A percentile compares a stretch with the other conserved stretches of the same genome.
These are phyloP conservation scores for Micropoecilia bifurca DNA, from an alignment of 2,797 vertebrate species.

Conservation along the genomic window DNA sequence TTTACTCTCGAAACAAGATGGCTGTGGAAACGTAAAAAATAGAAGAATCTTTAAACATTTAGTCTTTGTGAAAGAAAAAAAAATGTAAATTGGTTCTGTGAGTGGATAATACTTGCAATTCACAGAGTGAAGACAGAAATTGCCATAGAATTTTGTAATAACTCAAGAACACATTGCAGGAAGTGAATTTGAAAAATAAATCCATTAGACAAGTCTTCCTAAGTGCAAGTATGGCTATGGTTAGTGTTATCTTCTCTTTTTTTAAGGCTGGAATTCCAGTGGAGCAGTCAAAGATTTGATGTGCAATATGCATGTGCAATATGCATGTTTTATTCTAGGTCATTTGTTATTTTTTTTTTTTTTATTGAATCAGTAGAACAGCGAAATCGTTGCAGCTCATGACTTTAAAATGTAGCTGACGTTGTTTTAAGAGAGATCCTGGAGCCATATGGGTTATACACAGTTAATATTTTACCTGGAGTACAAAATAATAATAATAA, in stretches of 20 bases:
- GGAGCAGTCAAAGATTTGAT: neutral
- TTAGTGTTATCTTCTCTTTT: neutral
- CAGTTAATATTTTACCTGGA: neutral
- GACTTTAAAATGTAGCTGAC: neutral
- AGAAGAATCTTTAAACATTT: neutral
- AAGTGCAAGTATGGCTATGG: neutral
- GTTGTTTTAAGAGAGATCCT: neutral
- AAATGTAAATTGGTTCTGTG: neutral
- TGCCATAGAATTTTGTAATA: neutral
- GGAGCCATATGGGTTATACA: neutral
- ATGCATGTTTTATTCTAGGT: neutral
- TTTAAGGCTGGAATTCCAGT: neutral
- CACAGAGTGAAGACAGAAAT: neutral
- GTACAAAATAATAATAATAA: neutral
- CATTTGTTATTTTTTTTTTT: neutral
- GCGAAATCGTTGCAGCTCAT: neutral
- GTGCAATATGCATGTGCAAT: too few species aligned
- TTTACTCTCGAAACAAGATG: slow-evolving; percentile 19
- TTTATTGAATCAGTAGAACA: neutral
- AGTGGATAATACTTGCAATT: neutral
- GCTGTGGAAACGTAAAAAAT: slow-evolving; percentile 17
- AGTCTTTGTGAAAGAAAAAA: neutral
- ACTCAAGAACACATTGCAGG: neutral
- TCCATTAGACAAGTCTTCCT: neutral
- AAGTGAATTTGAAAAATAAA: neutral